Evolutionary conservation across 1,140 invertebrate genomes (phyloP).

Genomic region (Vanessa tameamea): DNA sequence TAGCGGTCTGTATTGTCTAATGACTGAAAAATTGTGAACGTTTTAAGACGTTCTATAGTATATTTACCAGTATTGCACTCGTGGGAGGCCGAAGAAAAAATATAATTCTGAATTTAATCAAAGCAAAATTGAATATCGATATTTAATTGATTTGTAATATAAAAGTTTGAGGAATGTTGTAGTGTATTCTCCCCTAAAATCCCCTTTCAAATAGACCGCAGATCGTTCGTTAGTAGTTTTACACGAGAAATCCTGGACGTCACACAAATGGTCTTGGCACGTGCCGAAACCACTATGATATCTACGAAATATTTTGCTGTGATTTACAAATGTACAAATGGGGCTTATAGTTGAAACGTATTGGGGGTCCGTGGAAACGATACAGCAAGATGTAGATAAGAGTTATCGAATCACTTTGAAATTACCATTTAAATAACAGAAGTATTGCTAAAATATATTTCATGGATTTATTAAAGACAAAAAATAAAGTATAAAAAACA

Average conservation of each 20-base stretch:
- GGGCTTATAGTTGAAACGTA: conserved; percentile 26
- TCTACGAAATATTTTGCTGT: conserved; percentile 34
- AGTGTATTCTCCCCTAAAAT: conserved; percentile 25
- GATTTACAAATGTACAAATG: conserved; percentile 40
- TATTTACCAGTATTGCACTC: no score
- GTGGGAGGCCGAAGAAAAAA: no score
- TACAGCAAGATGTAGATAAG: no score
- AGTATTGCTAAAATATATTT: no score
- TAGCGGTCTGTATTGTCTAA: no score
- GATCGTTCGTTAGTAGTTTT: conserved; percentile 49
- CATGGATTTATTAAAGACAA: no score
- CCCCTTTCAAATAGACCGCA: conserved; percentile 44
- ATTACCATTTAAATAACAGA: not conserved
- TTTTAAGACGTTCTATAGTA: no score
- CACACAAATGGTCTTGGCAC: conserved; percentile 59
- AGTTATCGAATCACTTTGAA: not conserved
- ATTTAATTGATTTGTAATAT: not conserved
- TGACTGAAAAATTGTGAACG: no score
- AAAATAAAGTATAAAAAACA: no score
- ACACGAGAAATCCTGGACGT: conserved; percentile 49
- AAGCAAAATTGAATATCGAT: not conserved
- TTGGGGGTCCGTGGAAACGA: conserved; percentile 15
- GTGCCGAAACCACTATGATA: conserved; percentile 45
- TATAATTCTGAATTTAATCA: no score
- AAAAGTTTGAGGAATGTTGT: not conserved